phyloP scores from a whole-genome alignment of 2,888 invertebrate species.

The Ophraella communa region DNA sequence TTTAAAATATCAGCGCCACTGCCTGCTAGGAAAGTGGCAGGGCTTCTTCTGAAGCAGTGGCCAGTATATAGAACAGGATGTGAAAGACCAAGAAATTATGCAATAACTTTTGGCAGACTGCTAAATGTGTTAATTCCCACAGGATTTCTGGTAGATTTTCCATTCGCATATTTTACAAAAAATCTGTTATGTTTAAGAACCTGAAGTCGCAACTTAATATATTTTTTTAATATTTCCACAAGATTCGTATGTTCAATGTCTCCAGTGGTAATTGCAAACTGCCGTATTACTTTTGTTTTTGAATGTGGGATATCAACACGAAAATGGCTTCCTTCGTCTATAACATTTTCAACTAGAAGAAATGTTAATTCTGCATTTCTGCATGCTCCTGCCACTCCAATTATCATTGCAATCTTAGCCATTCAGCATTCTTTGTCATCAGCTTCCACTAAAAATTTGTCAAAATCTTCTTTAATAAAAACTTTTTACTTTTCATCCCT shows the following conservation, averaged over 20 bases:
- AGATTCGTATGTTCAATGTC: conserved; percentile 4
- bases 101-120: not conserved
- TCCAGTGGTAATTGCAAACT: not conserved
- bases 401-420: not conserved
- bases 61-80: not conserved
- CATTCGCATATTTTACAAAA: too few species aligned
- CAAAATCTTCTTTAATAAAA: not conserved
- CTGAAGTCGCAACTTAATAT: too few species aligned
- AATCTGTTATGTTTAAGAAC: too few species aligned
- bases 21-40: not conserved
- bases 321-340: not conserved
- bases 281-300: conserved; percentile 4
- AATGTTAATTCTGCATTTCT: too few species aligned
- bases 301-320: conserved; percentile 6
- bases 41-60: not conserved
- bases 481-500: too few species aligned
- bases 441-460: conserved; percentile 2
- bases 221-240: not conserved
- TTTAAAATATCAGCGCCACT: too few species aligned
- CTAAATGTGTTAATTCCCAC: conserved; percentile 1
- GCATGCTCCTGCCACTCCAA: conserved; percentile 1
- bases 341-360: not conserved
- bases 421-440: not conserved
- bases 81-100: too few species aligned
- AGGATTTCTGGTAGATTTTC: too few species aligned